Evolutionary conservation across 2,888 invertebrate genomes (phyloP), one percentile per base, ranked within the genome.

Genomic region (Ochropleura leucogaster): DNA sequence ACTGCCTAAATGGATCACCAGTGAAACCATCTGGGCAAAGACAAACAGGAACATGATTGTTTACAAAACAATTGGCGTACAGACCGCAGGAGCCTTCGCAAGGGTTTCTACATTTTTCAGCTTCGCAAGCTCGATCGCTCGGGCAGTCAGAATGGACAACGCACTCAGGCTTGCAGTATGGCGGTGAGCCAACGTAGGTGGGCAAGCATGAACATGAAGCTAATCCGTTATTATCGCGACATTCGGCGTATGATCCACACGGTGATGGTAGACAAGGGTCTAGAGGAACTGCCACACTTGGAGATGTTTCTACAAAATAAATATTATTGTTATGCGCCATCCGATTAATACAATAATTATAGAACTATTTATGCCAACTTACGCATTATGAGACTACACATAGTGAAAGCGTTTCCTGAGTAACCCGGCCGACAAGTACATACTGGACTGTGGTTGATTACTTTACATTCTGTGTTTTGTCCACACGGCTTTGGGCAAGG

Each of bases 241-340:
- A 98, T 90, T 98, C 97, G 9, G 98, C 97, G 91, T 98, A 98
- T 5, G 96, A 90, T 40, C 98, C 98, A 92, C 98, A 98, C 18
- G 97, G 97, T 8, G 98, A 97, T 68, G 98, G 98, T 80, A 97
- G 93, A 89, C 98, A 98, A 3, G 98, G 98, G 88, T 98, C 93
- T 30, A 93, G 89, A 68, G 96, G 95, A 73, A 93, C 95, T n/a
- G 90, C 89, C 72, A 90, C 78, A 77, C 90, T 92, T 51, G 94
- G 92, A 65, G 90, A 87, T 55, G 91, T 91, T 88, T 95, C 96
- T 96, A 75, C 88, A 88, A 78, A 69, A 74, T 51, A 71, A 81
- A 55, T 7, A 67, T 16, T 57, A 60, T 47, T 53, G 68, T 49
- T 40, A 53, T 81, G 72, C 3, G 67, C 40, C 30, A 20, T 51